Evolutionary conservation across 2,113 vertebrate species (phyloP).

Genomic region (Mugil cephalus): DNA sequence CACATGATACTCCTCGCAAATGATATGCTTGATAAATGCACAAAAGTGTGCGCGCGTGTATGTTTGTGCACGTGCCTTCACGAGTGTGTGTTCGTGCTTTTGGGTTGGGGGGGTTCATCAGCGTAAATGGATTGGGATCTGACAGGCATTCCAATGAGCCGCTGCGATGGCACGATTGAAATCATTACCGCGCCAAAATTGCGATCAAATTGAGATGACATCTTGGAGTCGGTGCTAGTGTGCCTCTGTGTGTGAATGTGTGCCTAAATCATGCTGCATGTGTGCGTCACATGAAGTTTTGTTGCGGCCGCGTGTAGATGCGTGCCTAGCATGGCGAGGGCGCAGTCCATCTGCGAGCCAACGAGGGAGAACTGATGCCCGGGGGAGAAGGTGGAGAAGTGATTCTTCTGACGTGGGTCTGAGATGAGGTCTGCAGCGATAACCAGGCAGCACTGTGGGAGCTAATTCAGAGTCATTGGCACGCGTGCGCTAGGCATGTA

Average conservation of each 20-base stretch:
- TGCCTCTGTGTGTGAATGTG: background rate
- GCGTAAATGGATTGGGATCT: constrained; percentile 62
- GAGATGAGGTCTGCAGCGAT: constrained; percentile 45
- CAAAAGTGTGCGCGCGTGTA: constrained; percentile 2
- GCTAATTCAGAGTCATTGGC: constrained; percentile 49
- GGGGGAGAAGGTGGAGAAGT: constrained; percentile 48
- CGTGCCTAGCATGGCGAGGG: constrained; percentile 44
- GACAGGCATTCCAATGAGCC: constrained; percentile 76
- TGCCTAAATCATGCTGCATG: constrained; percentile 24
- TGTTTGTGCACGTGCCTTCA: background rate
- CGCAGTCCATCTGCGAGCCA: constrained; percentile 65
- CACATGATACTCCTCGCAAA: constrained; percentile 62
- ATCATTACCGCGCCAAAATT: constrained; percentile 61
- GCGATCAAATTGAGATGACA: constrained; percentile 37
- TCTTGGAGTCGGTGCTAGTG: background rate
- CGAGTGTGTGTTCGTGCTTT: constrained; percentile 4
- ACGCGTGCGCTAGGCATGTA: background rate
- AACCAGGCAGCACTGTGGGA: constrained; percentile 16
- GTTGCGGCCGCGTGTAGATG: constrained; percentile 8
- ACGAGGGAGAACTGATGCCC: constrained; percentile 61
- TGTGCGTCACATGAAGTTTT: constrained; percentile 16
- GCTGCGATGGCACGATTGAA: constrained; percentile 47
- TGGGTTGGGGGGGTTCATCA: constrained; percentile 62
- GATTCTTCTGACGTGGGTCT: constrained; percentile 41
- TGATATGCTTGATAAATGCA: constrained; percentile 74